phyloP scores from a whole-genome alignment of 2,888 invertebrate genomes.

The Callosobruchus maculatus region DNA sequence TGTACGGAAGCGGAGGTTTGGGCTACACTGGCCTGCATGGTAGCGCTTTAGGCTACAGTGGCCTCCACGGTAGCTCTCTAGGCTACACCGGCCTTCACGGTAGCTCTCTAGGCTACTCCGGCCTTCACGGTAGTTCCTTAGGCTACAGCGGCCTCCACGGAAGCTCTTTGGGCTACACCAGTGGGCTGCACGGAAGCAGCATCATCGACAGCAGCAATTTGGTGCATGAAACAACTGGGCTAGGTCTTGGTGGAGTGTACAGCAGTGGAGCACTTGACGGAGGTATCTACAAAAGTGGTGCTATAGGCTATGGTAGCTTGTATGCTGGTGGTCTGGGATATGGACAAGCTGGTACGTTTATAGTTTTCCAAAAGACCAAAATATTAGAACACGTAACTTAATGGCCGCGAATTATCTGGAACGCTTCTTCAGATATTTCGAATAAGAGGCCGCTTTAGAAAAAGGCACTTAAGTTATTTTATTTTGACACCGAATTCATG shows the following conservation, averaged over 20 bases:
- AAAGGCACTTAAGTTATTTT: too few relatives aligned
- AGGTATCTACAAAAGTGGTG: not conserved
- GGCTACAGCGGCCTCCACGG: slow-evolving; percentile 1
- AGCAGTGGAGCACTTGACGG: not conserved
- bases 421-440: too few relatives aligned
- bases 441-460: too few relatives aligned
- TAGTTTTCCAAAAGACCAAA: too few relatives aligned
- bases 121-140: not conserved
- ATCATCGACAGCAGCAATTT: not conserved
- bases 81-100: slow-evolving; percentile 3
- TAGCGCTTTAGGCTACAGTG: slow-evolving; percentile 4
- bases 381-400: too few relatives aligned
- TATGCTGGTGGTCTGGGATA: slow-evolving; percentile 1
- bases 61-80: not conserved
- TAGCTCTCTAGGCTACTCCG: not conserved
- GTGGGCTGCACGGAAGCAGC: not conserved
- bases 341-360: too few relatives aligned
- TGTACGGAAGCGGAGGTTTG: slow-evolving; percentile 2
- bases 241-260: not conserved
- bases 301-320: not conserved
- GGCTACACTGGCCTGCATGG: slow-evolving; percentile 7
- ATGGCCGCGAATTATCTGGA: too few relatives aligned
- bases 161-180: not conserved
- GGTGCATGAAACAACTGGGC: not conserved
- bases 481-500: too few relatives aligned